A percentile compares a stretch with the other conserved stretches of the same genome.
phyloP scores from a whole-genome alignment of 2,113 vertebrate species.

The Phalacrocorax pelagicus region DNA sequence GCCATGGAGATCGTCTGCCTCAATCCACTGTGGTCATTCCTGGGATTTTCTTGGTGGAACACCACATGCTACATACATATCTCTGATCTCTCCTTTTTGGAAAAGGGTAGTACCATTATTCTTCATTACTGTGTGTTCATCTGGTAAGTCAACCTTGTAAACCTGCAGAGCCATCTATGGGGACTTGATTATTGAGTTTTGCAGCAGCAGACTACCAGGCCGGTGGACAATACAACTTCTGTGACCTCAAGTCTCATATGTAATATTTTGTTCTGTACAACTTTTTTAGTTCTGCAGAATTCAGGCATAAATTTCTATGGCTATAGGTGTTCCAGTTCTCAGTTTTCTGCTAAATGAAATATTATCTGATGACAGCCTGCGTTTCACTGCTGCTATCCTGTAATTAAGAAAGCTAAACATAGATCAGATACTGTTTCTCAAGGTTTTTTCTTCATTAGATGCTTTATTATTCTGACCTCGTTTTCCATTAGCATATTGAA shows the following conservation, averaged over 20 bases:
- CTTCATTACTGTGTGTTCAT: not conserved
- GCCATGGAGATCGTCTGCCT: not conserved
- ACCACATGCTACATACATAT: no score
- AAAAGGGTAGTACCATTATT: not conserved
- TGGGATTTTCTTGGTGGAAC: not conserved
- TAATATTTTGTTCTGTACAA: not conserved
- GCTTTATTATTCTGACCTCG: not conserved
- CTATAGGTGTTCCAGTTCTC: not conserved
- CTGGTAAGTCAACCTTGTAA: not conserved
- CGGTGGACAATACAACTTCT: not conserved
- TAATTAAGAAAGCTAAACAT: constrained; percentile 20
- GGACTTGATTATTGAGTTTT: not conserved
- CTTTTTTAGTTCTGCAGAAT: not conserved
- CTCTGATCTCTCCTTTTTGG: not conserved
- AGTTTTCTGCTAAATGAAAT: not conserved
- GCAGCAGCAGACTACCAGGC: not conserved
- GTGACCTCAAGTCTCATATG: not conserved
- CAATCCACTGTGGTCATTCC: not conserved
- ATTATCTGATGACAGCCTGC: not conserved
- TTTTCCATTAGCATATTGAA: constrained; percentile 17
- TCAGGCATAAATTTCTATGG: not conserved
- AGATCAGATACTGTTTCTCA: constrained; percentile 4
- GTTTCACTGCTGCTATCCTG: not conserved
- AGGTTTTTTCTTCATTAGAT: not conserved
- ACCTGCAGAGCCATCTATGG: not conserved